A percentile compares a stretch with the other conserved stretches of the same genome.
Conservation (phyloP, 2,888 invertebrate species). For the Octonoba sinensis region DNA sequence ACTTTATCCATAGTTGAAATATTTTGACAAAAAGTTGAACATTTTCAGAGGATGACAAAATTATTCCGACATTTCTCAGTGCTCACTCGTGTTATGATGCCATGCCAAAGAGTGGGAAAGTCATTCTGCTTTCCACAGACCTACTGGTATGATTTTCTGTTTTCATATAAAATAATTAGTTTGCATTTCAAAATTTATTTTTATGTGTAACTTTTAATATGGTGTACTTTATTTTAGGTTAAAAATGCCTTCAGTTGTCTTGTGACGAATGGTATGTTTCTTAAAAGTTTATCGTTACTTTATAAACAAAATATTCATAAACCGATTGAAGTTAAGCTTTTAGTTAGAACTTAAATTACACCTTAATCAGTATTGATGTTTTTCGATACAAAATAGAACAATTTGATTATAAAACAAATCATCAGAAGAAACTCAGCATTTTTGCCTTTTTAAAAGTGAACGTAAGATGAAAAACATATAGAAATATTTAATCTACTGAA, state of each 20-base stretch:
- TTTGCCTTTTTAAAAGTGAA: no score
- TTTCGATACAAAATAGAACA: no score
- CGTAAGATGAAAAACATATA: no score
- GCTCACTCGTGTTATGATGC: slow-evolving; percentile 99
- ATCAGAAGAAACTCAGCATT: no score
- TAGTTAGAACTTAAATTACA: no score
- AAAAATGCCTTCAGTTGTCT: slow-evolving; percentile 99
- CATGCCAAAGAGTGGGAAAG: slow-evolving; percentile 98
- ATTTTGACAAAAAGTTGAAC: neutral
- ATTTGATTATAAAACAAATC: no score
- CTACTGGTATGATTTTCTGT: slow-evolving; percentile 76
- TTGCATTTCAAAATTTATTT: neutral
- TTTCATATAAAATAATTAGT: neutral
- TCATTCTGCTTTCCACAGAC: slow-evolving; percentile 99
- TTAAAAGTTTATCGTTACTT: no score
- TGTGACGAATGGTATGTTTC: slow-evolving; percentile 90
- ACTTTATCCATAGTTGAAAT: neutral
- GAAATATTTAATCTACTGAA: no score
- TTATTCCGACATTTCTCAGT: slow-evolving; percentile 98
- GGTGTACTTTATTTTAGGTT: slow-evolving; percentile 74
- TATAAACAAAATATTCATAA: no score
- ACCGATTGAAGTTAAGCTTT: no score
- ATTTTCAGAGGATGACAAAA: slow-evolving; percentile 87
- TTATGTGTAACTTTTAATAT: neutral
- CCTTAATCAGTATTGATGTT: no score